phyloP scores from a whole-genome alignment of 2,113 vertebrate genomes.

The Hippolais icterina region DNA sequence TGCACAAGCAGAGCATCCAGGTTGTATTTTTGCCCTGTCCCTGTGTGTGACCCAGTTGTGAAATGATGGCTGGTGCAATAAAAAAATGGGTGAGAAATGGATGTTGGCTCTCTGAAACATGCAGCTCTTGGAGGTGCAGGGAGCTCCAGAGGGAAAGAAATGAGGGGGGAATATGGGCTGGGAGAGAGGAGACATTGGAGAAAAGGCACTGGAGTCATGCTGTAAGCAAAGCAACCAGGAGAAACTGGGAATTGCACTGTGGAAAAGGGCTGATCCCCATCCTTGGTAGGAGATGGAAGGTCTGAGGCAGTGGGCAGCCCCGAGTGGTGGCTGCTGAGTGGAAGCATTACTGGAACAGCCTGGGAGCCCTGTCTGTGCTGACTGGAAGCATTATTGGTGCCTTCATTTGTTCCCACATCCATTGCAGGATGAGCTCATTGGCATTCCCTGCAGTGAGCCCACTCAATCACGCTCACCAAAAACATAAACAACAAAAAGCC shows the following conservation, averaged over 20 bases:
- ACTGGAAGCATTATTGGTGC: slow-evolving; percentile 22
- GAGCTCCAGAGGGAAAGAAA: not conserved
- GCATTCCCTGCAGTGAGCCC: slow-evolving; percentile 41
- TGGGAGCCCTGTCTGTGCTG: slow-evolving; percentile 29
- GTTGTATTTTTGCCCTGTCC: not conserved
- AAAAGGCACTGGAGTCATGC: not conserved
- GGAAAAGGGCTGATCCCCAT: not conserved
- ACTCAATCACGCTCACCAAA: not conserved
- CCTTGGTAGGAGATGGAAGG: not conserved
- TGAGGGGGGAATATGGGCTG: not conserved
- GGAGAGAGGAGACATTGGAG: not conserved
- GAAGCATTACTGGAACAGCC: slow-evolving; percentile 36
- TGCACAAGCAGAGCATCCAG: not conserved
- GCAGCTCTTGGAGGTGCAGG: not conserved
- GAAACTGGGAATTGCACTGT: not conserved
- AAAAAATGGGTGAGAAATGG: not conserved
- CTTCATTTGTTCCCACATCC: not conserved
- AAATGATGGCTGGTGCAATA: not conserved
- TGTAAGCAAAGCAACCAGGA: not conserved
- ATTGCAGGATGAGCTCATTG: slow-evolving; percentile 45
- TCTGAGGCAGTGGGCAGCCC: not conserved
- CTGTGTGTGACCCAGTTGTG: not conserved
- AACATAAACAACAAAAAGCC: not conserved
- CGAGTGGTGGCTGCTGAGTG: not conserved
- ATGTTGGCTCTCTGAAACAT: not conserved